Evolutionary conservation across 2,888 invertebrate species (phyloP).

Genomic region (Meganola albula): DNA sequence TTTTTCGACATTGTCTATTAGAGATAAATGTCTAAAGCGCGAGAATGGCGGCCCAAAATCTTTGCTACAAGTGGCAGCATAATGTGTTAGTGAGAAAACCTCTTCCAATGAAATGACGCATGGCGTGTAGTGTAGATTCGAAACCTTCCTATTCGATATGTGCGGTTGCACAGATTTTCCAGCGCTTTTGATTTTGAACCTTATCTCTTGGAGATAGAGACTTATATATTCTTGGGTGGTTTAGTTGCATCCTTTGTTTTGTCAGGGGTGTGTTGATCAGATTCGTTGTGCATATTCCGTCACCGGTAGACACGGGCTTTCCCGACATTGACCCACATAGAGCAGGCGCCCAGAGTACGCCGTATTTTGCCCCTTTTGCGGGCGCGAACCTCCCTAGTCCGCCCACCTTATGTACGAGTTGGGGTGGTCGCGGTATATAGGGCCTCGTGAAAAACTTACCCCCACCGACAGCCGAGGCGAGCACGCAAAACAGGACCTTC

Average conservation of each 20-base stretch:
- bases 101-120: too few relatives aligned
- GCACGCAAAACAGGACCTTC: slow-evolving; percentile 76
- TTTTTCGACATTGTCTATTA: too few relatives aligned
- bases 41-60: too few relatives aligned
- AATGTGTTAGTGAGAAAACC: too few relatives aligned
- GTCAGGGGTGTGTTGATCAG: slow-evolving; percentile 74
- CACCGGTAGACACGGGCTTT: slow-evolving; percentile 78
- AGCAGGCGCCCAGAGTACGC: slow-evolving; percentile 77
- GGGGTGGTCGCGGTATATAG: slow-evolving; percentile 78
- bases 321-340: slow-evolving; percentile 80
- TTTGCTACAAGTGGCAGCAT: too few relatives aligned
- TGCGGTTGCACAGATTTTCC: slow-evolving; percentile 6
- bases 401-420: slow-evolving; percentile 76
- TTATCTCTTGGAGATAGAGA: slow-evolving; percentile 42
- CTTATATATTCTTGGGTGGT: slow-evolving; percentile 33
- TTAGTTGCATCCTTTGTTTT: slow-evolving; percentile 59
- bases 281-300: slow-evolving; percentile 78
- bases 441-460: slow-evolving; percentile 78
- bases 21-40: too few relatives aligned
- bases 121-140: too few relatives aligned
- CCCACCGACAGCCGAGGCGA: slow-evolving; percentile 67
- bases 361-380: slow-evolving; percentile 79
- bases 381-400: slow-evolving; percentile 74
- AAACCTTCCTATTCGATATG: too few relatives aligned
- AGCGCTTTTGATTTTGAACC: slow-evolving; percentile 35